Base-by-base conservation (phyloP, 2,113 vertebrate genomes). In the Vireo altiloquus region DNA sequence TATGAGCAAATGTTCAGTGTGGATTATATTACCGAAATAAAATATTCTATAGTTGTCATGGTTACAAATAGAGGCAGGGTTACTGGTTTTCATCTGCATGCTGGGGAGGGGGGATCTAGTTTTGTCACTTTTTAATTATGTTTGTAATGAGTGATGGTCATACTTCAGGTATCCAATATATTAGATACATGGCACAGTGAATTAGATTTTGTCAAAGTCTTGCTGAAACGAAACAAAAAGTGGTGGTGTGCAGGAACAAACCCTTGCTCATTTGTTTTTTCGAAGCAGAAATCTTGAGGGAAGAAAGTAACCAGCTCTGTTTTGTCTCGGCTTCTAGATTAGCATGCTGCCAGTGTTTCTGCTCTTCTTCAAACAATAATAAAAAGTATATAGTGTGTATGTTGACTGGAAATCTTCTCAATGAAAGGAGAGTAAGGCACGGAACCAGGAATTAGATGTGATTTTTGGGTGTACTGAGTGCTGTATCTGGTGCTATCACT, bases 1-100 rank as follows among this genome's bases (percentile, higher is more conserved):
- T 95, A 60, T 84, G 93, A 97, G 96, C 90, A 97, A 97, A 96
- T 92, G 96, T 97, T 97, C 96, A 85, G 92, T 91, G 94, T 96
- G 95, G 95, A 97, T 97, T 97, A 95, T 97, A 97, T 96, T 97
- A 96, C 97, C 35, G 94, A 97, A 98, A 97, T 97, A 97, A 98
- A 98, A 98, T 97, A 98, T 97, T 97, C 96, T 98, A 98, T 98
- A 97, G 97, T 98, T 97, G 97, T 97, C 97, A 98, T 98, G 98
- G 97, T 97, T 98, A 98, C 97, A 98, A 97, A 98, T 97, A 98
- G 97, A 98, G 98, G 97, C 98, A 96, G 95, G 97, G 95, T 97
- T 98, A 97, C 97, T 97, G 97, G 97, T 98, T 98, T 98, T 98
- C 95, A 96, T 97, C 96, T 97, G 96, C 96, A 74, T 97, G 96